These are phyloP conservation scores for Syngnathus typhle DNA, from an alignment of 2,113 vertebrate species.

Conservation along the genomic window DNA sequence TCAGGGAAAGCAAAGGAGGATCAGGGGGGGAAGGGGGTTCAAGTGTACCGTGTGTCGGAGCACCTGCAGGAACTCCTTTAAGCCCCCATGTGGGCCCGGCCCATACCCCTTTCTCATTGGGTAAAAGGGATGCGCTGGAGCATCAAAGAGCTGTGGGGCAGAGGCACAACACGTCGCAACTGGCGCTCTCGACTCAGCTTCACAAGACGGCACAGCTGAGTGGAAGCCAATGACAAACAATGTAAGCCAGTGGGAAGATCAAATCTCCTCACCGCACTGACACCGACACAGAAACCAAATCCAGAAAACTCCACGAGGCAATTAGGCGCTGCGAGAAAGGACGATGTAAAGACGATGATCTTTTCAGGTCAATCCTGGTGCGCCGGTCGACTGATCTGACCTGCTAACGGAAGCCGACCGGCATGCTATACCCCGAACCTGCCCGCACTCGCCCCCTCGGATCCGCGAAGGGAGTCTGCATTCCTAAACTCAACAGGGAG, in stretches of 20 bases:
- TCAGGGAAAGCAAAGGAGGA: conserved; percentile 28
- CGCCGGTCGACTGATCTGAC: conserved; percentile 66
- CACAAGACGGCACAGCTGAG: conserved; percentile 40
- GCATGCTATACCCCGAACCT: conserved; percentile 67
- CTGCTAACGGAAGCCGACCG: conserved; percentile 53
- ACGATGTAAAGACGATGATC: not conserved
- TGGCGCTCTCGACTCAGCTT: conserved; percentile 46
- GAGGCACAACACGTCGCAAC: conserved; percentile 64
- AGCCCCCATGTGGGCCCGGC: conserved; percentile 55
- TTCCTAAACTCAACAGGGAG: conserved; percentile 72
- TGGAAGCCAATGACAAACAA: conserved; percentile 26
- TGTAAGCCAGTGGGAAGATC: not conserved
- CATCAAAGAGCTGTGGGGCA: conserved; percentile 61
- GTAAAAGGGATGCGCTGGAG: conserved; percentile 45
- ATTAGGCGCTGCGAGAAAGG: not conserved
- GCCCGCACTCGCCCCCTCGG: conserved; percentile 70
- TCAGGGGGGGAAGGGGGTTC: conserved; percentile 19
- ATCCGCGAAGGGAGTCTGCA: conserved; percentile 73
- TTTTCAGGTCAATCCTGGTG: conserved; percentile 38
- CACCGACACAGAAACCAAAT: not conserved
- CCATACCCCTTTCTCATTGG: conserved; percentile 63
- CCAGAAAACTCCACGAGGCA: not conserved
- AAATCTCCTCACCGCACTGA: not conserved
- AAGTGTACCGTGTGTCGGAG: conserved; percentile 21
- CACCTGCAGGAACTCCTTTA: conserved; percentile 68